Percentiles rank a stretch among this genome's conserved stretches.
phyloP scores from a whole-genome alignment of 2,797 vertebrate genomes.

The Odontamblyopus rebecca region DNA sequence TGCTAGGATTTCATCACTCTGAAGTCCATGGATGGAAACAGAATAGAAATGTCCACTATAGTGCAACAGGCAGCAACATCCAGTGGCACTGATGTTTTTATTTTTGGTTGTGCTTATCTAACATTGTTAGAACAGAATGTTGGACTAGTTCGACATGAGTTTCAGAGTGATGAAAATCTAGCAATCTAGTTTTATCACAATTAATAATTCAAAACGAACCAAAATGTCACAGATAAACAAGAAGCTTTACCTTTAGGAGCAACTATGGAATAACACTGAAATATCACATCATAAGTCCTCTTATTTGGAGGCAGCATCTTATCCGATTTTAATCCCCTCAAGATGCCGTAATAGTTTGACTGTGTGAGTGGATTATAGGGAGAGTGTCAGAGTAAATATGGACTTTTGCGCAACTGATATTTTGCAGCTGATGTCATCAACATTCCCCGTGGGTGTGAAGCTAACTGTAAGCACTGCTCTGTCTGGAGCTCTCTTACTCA shows the following conservation, averaged over 20 bases:
- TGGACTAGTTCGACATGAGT: too few relatives aligned
- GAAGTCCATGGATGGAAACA: neutral
- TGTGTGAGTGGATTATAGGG: constrained; percentile 17
- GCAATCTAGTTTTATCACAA: too few relatives aligned
- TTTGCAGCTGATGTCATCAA: too few relatives aligned
- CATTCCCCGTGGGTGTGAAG: too few relatives aligned
- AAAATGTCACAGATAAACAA: too few relatives aligned
- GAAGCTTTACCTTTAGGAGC: neutral
- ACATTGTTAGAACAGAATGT: too few relatives aligned
- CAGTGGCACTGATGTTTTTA: neutral
- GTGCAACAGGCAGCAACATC: constrained; percentile 4
- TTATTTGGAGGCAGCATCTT: constrained; percentile 21
- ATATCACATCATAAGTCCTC: constrained; percentile 13
- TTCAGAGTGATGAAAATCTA: too few relatives aligned
- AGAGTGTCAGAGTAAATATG: neutral
- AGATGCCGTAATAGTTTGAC: constrained; percentile 10
- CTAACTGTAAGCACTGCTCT: too few relatives aligned
- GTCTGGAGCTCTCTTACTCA: too few relatives aligned
- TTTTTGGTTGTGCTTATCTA: neutral
- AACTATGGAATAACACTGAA: neutral
- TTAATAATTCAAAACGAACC: too few relatives aligned
- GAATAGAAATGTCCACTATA: neutral
- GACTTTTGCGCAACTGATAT: neutral
- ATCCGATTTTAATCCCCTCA: constrained; percentile 12
- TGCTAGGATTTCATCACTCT: too few relatives aligned